These are phyloP conservation scores for Drosophila bocki DNA, from an alignment of 1,140 invertebrate species.

Conservation along the genomic window DNA sequence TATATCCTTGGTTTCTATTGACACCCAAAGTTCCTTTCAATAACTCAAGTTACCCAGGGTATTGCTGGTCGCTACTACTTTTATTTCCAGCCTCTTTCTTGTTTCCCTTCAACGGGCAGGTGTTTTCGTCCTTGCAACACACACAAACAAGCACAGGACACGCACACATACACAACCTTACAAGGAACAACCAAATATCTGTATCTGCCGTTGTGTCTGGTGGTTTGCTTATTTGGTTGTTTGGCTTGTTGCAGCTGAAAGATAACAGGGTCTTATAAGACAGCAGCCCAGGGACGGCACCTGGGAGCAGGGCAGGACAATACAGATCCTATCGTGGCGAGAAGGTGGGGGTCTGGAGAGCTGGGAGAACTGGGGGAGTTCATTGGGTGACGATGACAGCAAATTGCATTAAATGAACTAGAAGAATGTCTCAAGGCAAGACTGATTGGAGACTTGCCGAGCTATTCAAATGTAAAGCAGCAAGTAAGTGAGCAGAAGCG, in stretches of 20 bases:
- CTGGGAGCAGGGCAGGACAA: conserved; percentile 9
- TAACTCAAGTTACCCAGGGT: background rate
- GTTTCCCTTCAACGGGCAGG: conserved; percentile 25
- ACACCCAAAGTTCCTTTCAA: no score
- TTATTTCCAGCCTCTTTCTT: background rate
- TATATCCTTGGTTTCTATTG: no score
- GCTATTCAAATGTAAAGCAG: conserved; percentile 30
- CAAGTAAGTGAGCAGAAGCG: conserved; percentile 18
- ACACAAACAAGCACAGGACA: background rate
- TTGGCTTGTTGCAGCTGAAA: conserved; percentile 46
- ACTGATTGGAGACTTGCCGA: conserved; percentile 42
- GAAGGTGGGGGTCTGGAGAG: no score
- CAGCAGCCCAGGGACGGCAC: background rate
- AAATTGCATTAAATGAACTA: conserved; percentile 61
- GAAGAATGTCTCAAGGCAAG: conserved; percentile 47
- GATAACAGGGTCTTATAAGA: conserved; percentile 42
- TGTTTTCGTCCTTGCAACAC: conserved; percentile 7
- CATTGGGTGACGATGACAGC: conserved; percentile 53
- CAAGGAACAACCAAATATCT: conserved; percentile 19
- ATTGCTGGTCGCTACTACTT: background rate
- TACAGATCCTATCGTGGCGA: conserved; percentile 15
- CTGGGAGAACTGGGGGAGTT: background rate
- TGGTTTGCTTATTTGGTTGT: conserved; percentile 38
- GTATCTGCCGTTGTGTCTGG: conserved; percentile 19
- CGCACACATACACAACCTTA: background rate